Conservation (phyloP, 2,113 vertebrate genomes). For the Brachirus orientalis region DNA sequence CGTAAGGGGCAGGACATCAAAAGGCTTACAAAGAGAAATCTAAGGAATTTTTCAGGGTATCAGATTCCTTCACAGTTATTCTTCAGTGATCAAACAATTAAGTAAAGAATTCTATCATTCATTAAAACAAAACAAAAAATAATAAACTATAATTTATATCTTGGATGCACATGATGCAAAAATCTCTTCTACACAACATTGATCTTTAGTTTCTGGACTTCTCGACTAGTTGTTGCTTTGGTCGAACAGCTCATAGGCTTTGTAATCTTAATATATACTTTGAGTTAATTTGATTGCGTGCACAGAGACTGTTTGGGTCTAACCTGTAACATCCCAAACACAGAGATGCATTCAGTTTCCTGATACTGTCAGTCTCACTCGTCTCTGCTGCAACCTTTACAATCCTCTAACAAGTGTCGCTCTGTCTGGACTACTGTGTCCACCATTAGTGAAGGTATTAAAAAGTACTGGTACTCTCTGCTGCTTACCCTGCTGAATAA, state of each 20-base stretch:
- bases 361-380: neutral
- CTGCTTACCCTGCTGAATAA: neutral
- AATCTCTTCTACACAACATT: neutral
- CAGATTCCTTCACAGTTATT: no score
- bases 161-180: neutral
- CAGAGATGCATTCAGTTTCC: neutral
- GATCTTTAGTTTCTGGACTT: no score
- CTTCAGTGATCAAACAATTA: no score
- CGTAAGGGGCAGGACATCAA: neutral
- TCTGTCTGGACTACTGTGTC: neutral
- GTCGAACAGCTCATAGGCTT: neutral
- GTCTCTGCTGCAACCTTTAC: neutral
- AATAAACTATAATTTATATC: no score
- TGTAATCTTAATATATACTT: neutral
- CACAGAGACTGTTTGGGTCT: neutral
- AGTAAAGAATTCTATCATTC: no score
- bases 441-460: neutral
- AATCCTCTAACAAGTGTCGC: neutral
- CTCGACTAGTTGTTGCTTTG: neutral
- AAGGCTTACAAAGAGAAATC: neutral
- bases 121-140: no score
- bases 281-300: no score
- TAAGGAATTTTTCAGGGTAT: neutral
- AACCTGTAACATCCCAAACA: neutral
- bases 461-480: neutral